A percentile compares a stretch with the other conserved stretches of the same genome.
phyloP scores from a whole-genome alignment of 2,797 vertebrate genomes.

The Buceros bicornis region DNA sequence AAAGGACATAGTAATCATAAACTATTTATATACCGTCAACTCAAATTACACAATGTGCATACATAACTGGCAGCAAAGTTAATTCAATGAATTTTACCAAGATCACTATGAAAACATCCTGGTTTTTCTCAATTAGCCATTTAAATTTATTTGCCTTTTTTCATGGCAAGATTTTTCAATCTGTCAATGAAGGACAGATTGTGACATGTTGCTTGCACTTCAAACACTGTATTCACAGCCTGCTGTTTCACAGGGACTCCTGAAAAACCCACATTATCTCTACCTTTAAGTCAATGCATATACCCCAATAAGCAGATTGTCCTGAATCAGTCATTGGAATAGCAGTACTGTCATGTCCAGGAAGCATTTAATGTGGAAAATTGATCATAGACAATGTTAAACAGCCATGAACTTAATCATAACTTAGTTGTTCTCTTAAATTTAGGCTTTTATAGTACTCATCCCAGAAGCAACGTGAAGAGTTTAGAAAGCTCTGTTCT shows the following conservation, averaged over 20 bases:
- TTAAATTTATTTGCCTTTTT: background rate
- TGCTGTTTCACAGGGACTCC: background rate
- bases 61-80: background rate
- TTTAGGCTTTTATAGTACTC: background rate
- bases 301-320: background rate
- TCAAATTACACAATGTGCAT: background rate
- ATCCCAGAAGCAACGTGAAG: background rate
- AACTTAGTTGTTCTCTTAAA: background rate
- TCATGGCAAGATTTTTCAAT: background rate
- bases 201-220: background rate
- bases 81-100: background rate
- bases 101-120: background rate
- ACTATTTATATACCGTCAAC: background rate
- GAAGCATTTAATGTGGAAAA: background rate
- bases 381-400: background rate
- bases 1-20: background rate
- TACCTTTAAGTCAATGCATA: background rate
- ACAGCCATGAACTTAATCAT: background rate
- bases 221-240: background rate
- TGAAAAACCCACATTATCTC: background rate
- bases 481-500: background rate
- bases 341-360: background rate
- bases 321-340: background rate
- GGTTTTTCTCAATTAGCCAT: background rate
- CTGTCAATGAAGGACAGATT: background rate